phyloP scores from a whole-genome alignment of 2,888 invertebrate genomes.

The Drosophila melanosoma region DNA sequence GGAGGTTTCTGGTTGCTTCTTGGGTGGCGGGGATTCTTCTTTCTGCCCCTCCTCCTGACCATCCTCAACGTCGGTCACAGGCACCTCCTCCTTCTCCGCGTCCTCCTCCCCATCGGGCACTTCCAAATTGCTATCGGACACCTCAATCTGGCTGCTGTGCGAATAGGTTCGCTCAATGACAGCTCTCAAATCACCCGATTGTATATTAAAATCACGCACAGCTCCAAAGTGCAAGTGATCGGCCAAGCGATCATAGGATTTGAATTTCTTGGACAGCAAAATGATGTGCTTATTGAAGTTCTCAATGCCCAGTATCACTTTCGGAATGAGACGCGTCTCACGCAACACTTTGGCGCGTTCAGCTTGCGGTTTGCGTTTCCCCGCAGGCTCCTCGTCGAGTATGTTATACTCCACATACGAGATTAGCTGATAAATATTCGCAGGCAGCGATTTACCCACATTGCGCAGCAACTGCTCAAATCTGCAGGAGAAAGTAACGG shows the following conservation, averaged over 20 bases:
- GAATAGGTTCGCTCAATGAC: conserved; percentile 85
- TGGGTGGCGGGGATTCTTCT: conserved; percentile 9
- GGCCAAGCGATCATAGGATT: conserved; percentile 85
- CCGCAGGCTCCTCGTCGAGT: conserved; percentile 67
- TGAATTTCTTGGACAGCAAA: conserved; percentile 87
- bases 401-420: conserved; percentile 86
- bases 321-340: conserved; percentile 88
- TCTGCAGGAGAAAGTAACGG: conserved; percentile 72
- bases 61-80: conserved; percentile 17
- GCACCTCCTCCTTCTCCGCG: conserved; percentile 4
- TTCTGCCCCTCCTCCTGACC: conserved; percentile 9
- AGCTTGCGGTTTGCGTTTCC: conserved; percentile 83
- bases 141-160: conserved; percentile 77
- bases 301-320: conserved; percentile 88
- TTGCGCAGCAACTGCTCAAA: conserved; percentile 86
- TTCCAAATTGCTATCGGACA: conserved; percentile 56
- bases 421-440: conserved; percentile 86
- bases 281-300: conserved; percentile 87
- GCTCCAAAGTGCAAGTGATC: conserved; percentile 87
- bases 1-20: conserved; percentile 41
- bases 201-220: conserved; percentile 88
- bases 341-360: conserved; percentile 86
- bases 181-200: conserved; percentile 86
- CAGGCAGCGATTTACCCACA: conserved; percentile 87
- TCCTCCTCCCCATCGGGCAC: conserved; percentile 16